These are phyloP conservation scores for Lonchura striata DNA, from an alignment of 2,113 vertebrate genomes.

Conservation along the genomic window DNA sequence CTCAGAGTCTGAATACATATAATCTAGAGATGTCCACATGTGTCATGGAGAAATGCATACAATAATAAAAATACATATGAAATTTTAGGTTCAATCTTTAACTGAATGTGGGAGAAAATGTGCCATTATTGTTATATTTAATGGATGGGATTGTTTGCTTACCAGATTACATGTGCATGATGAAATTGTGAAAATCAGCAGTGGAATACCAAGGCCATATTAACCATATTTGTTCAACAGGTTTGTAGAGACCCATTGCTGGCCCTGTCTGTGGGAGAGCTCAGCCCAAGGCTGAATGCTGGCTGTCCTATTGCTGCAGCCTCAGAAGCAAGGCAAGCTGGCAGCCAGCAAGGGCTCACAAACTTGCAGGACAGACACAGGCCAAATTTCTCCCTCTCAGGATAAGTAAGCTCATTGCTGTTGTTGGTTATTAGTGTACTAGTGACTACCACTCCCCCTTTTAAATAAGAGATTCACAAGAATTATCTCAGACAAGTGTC, in stretches of 20 bases:
- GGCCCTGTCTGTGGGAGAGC: not conserved
- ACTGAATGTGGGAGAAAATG: not conserved
- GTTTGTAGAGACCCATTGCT: not conserved
- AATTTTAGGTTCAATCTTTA: not conserved
- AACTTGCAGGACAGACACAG: not conserved
- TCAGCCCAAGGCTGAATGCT: not conserved
- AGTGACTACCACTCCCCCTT: rapidly evolving
- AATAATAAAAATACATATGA: not conserved
- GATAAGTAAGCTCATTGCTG: not conserved
- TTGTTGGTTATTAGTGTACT: not conserved
- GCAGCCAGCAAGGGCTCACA: not conserved
- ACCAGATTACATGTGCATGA: not conserved
- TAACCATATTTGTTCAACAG: not conserved
- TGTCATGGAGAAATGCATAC: not conserved
- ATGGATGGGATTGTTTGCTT: not conserved
- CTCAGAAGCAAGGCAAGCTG: not conserved
- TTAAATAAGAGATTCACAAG: not conserved
- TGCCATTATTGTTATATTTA: not conserved
- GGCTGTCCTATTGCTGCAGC: not conserved
- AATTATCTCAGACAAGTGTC: not conserved
- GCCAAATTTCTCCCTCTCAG: not conserved
- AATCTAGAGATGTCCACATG: rapidly evolving
- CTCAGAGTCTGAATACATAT: not conserved
- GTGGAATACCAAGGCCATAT: not conserved
- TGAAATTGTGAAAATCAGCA: not conserved